Percentiles rank a stretch among this genome's conserved stretches.
These are phyloP conservation scores for Sylvia atricapilla DNA, from an alignment of 2,113 vertebrate genomes.

Conservation along the genomic window DNA sequence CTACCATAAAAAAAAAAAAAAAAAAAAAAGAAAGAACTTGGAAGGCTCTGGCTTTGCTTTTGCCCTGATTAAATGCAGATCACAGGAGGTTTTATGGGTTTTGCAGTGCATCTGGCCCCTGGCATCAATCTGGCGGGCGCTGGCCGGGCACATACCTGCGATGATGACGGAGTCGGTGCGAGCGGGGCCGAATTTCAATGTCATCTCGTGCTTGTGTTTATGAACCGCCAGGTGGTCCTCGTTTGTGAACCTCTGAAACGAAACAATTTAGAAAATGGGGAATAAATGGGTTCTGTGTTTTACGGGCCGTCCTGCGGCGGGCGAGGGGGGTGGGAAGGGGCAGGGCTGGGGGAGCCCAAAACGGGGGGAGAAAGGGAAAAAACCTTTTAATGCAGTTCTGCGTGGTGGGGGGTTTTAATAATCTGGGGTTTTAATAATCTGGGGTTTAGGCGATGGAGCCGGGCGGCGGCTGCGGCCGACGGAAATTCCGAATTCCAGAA, in stretches of 20 bases:
- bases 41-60: constrained; percentile 50
- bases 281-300: constrained; percentile 14
- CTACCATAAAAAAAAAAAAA: constrained; percentile 42
- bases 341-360: background rate
- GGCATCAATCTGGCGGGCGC: constrained; percentile 57
- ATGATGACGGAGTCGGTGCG: constrained; percentile 97
- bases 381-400: background rate
- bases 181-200: constrained; percentile 93
- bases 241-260: constrained; percentile 93
- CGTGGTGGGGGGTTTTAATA: too few species aligned
- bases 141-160: constrained; percentile 82
- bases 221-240: constrained; percentile 98
- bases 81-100: constrained; percentile 61
- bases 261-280: constrained; percentile 20
- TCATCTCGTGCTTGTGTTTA: constrained; percentile 99
- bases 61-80: constrained; percentile 72
- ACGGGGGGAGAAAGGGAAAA: background rate
- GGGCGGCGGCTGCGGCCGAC: background rate
- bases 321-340: background rate
- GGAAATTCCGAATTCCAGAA: background rate
- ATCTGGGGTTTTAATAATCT: accelerated
- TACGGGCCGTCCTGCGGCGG: background rate
- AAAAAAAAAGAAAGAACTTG: background rate
- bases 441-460: background rate
- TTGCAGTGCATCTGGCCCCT: constrained; percentile 67